phyloP scores from a whole-genome alignment of 1,140 invertebrate species.

The Pantala flavescens region DNA sequence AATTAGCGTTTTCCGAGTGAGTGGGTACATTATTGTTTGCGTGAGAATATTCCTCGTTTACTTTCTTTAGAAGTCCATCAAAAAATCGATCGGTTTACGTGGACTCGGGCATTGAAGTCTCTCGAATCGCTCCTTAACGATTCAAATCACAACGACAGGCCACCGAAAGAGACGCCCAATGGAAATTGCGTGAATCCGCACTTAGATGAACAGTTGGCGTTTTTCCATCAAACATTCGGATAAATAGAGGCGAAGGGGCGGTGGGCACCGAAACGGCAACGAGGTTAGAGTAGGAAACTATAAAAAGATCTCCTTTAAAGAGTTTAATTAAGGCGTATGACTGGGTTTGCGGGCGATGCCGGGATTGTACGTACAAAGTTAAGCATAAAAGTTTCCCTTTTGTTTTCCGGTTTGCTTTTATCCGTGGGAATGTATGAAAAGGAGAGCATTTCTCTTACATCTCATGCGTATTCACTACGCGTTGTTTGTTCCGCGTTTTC shows the following conservation, averaged over 20 bases:
- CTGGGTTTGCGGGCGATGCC: not conserved
- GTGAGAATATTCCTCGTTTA: too few relatives aligned
- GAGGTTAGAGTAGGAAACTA: not conserved
- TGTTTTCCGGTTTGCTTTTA: not conserved
- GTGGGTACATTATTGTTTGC: too few relatives aligned
- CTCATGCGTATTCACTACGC: too few relatives aligned
- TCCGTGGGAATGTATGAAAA: not conserved
- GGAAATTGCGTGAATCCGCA: not conserved
- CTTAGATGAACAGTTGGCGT: not conserved
- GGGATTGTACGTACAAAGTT: not conserved
- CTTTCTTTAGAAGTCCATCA: too few relatives aligned
- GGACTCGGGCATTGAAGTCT: too few relatives aligned
- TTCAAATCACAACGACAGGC: too few relatives aligned
- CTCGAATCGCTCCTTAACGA: too few relatives aligned
- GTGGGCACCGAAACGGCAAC: not conserved
- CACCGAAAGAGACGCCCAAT: not conserved
- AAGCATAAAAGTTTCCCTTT: not conserved
- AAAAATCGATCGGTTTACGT: too few relatives aligned
- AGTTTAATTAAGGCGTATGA: slow-evolving; percentile 7
- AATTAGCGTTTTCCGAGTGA: too few relatives aligned
- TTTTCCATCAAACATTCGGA: too few relatives aligned
- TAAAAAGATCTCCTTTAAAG: not conserved
- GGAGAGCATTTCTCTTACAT: too few relatives aligned
- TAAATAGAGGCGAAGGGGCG: not conserved
- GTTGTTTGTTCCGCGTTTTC: too few relatives aligned